A percentile compares a stretch with the other conserved stretches of the same genome.
phyloP scores from a whole-genome alignment of 2,888 invertebrate genomes.

The Agrotis exclamationis region DNA sequence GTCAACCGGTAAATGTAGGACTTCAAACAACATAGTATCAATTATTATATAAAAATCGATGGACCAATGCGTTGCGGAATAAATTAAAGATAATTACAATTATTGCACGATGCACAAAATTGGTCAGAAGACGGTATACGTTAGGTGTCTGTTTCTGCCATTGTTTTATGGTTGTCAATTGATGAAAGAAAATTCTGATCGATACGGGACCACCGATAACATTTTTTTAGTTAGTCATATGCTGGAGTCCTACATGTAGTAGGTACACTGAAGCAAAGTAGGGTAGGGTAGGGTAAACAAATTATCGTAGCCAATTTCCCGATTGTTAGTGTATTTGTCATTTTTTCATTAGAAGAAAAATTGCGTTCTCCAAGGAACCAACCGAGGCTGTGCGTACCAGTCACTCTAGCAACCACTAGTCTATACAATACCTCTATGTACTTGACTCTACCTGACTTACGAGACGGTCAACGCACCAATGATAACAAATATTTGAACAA shows the following conservation, averaged over 20 bases:
- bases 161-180: slow-evolving; percentile 34
- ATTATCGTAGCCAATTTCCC: too few species aligned
- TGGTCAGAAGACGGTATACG: slow-evolving; percentile 42
- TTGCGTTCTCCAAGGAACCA: neutral
- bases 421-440: too few species aligned
- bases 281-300: too few species aligned
- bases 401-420: too few species aligned
- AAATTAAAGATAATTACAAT: slow-evolving; percentile 56
- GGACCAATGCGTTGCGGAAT: slow-evolving; percentile 43
- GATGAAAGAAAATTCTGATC: neutral
- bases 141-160: slow-evolving; percentile 18
- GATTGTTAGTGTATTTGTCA: neutral
- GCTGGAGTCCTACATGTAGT: too few species aligned
- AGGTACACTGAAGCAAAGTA: too few species aligned
- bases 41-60: slow-evolving; percentile 60
- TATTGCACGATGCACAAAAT: slow-evolving; percentile 55
- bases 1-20: slow-evolving; percentile 53
- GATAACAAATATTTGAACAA: slow-evolving; percentile 15
- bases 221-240: too few species aligned
- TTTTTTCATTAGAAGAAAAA: too few species aligned
- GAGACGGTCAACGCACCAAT: slow-evolving; percentile 18
- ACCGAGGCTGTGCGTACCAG: too few species aligned
- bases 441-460: neutral
- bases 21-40: slow-evolving; percentile 23
- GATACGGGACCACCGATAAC: too few species aligned